Evolutionary conservation across 2,797 vertebrate genomes (phyloP).

Genomic region (Spinibarbus caldwelli): DNA sequence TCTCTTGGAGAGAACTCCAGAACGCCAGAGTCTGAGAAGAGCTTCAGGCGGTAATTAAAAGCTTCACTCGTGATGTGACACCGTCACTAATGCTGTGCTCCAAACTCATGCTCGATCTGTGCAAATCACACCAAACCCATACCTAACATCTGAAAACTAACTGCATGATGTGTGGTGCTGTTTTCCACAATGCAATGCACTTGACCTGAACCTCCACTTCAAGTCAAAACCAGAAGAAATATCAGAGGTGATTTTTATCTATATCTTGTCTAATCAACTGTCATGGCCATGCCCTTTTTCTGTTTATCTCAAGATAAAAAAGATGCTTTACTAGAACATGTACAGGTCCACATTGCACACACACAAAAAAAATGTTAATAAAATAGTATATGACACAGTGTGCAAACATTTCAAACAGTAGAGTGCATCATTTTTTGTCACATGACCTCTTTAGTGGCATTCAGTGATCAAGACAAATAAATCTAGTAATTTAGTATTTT

Average conservation of each 20-base stretch:
- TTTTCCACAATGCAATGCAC: neutral
- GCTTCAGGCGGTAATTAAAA: conserved; percentile 53
- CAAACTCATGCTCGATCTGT: conserved; percentile 13
- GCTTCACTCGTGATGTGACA: neutral
- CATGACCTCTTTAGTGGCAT: neutral
- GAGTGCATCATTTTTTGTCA: neutral
- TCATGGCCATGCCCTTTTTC: neutral
- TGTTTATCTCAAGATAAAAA: neutral
- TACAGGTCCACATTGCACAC: neutral
- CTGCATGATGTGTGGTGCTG: neutral
- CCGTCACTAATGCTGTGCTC: neutral
- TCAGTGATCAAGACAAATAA: neutral
- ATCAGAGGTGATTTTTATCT: neutral
- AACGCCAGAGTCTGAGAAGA: conserved; percentile 44
- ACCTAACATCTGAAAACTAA: neutral
- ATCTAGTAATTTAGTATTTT: neutral
- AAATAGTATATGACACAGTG: neutral
- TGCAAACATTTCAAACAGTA: neutral
- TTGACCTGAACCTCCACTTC: neutral
- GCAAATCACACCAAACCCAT: neutral
- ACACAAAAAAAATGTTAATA: neutral
- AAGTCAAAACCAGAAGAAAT: neutral
- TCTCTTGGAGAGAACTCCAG: neutral
- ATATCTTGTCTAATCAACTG: neutral
- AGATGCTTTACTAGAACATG: neutral